Evolutionary conservation across 2,113 vertebrate species (phyloP), one percentile per base, ranked within the genome.

Genomic region (Axis porcinus): DNA sequence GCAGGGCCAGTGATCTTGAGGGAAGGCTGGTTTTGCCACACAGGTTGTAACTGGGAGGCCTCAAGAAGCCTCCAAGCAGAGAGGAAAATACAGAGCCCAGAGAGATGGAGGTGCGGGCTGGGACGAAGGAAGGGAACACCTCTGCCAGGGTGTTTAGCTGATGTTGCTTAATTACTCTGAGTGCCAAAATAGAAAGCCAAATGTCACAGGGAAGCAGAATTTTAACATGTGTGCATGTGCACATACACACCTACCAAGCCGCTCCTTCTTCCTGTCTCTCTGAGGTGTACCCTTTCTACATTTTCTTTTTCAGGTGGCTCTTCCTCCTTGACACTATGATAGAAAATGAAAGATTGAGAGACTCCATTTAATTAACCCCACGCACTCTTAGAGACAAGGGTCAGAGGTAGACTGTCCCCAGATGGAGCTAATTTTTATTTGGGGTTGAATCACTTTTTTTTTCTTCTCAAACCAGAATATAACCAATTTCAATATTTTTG

Each of bases 41-140:
- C 36, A 74, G 90, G 27, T 79, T 2, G 13, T 94, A 97, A 98
- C 98, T 96, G 86, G 84, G 85, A 96, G 96, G 89, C 70, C 92
- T 96, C 86, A 94, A 96, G 83, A 86, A 84, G 97, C 96, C 97
- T 96, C 96, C 94, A 67, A 93, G 95, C 93, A 96, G 40, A 54
- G 67, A 70, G 86, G 78, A 6, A 16, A 40, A 40, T 90, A 86
- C 36, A 91, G 93, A 97, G 91, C 25, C 52, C 1, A n/a, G 27
- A 55, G 6, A 6, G 54, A 43, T n/a, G 88, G 82, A 43, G 3
- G n/a, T 62, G 25, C 67, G 40, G 43, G 67, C 50, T 30, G 33
- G 62, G 40, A 17, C 9, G 7, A 23, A 50, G 36, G 23, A 50
- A 58, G 55, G 47, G 60, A 78, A 82, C 2, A 16, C 33, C 60